Evolutionary conservation across 2,888 invertebrate species (phyloP).

Genomic region (Xestia c-nigrum): DNA sequence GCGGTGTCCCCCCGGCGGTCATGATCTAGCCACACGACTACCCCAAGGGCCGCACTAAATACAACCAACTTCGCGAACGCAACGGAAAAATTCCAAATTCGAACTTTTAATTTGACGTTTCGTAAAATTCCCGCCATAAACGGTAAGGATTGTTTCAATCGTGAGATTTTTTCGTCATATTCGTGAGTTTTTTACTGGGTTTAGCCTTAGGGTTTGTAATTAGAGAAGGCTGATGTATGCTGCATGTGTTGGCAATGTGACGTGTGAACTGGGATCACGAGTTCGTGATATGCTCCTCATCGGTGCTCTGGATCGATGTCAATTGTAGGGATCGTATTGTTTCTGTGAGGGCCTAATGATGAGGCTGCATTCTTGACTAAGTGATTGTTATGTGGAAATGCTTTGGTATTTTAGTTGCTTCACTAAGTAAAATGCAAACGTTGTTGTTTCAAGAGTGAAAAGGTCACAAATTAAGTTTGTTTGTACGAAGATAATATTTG

Average conservation of each 20-base stretch:
- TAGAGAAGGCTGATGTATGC: conserved; percentile 66
- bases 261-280: conserved; percentile 70
- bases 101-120: conserved; percentile 68
- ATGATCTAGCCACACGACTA: conserved; percentile 75
- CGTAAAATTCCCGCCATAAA: conserved; percentile 69
- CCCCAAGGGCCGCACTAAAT: conserved; percentile 70
- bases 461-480: background rate
- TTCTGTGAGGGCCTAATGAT: conserved; percentile 52
- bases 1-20: conserved; percentile 78
- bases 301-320: conserved; percentile 61
- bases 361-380: conserved; percentile 47
- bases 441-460: background rate
- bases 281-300: conserved; percentile 56
- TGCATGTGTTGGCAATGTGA: conserved; percentile 57
- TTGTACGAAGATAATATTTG: background rate
- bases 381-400: conserved; percentile 45
- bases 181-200: conserved; percentile 66
- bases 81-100: conserved; percentile 58
- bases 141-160: conserved; percentile 66
- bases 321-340: conserved; percentile 61
- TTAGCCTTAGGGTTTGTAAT: conserved; percentile 68
- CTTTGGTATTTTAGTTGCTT: conserved; percentile 36
- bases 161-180: conserved; percentile 69
- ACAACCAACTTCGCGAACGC: conserved; percentile 54
- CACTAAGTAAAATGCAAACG: conserved; percentile 16